A percentile compares a stretch with the other conserved stretches of the same genome.
phyloP scores from a whole-genome alignment of 1,140 invertebrate genomes.

The Harpegnathos saltator region DNA sequence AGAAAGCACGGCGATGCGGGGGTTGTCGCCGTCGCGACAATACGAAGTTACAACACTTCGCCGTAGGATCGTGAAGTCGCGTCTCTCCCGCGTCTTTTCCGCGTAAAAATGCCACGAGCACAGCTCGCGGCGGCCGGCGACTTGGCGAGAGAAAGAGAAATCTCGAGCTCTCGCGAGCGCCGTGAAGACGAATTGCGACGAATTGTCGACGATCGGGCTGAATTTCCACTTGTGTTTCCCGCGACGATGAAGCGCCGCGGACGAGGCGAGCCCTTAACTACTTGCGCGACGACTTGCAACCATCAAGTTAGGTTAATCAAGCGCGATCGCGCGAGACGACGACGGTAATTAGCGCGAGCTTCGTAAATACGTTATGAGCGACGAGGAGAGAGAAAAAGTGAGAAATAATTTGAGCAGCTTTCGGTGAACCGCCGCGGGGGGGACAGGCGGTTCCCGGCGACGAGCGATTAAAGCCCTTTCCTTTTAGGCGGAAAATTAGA shows the following conservation, averaged over 20 bases:
- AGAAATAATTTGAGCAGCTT: constrained; percentile 22
- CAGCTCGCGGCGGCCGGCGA: not conserved
- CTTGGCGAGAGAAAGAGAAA: not conserved
- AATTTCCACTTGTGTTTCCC: too few species aligned
- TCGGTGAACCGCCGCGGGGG: not conserved
- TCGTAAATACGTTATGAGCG: not conserved
- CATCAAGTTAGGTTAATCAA: constrained; percentile 6
- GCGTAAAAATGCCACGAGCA: not conserved
- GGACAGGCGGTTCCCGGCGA: not conserved
- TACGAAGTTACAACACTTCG: constrained; percentile 41
- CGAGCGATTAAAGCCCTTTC: constrained; percentile 64
- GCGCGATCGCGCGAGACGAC: too few species aligned
- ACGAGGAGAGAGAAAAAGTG: not conserved
- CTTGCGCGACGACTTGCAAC: too few species aligned
- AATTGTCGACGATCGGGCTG: too few species aligned
- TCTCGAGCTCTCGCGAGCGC: constrained; percentile 2
- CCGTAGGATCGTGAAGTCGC: not conserved
- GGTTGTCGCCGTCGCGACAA: constrained; percentile 11
- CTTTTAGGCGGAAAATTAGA: constrained; percentile 66
- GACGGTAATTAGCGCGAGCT: constrained; percentile 17
- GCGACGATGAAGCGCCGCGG: too few species aligned
- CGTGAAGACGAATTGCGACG: constrained; percentile 14
- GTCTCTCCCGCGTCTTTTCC: not conserved
- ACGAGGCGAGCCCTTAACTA: too few species aligned
- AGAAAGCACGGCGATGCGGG: not conserved